These are phyloP conservation scores for Pelodytes ibericus DNA, from an alignment of 2,797 vertebrate genomes.

Conservation along the genomic window DNA sequence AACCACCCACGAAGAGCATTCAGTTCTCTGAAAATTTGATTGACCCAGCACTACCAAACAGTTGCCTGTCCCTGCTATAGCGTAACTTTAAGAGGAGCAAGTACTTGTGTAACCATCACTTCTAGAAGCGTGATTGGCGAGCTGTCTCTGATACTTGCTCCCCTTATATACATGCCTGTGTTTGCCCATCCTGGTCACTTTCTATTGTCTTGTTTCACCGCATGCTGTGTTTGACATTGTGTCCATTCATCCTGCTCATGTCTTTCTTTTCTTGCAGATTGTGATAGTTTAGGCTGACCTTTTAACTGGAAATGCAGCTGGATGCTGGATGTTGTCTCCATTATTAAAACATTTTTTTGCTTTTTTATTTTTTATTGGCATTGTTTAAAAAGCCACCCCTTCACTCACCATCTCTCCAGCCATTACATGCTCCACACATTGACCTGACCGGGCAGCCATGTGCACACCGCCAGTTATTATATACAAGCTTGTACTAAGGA, in stretches of 20 bases:
- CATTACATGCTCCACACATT: slow-evolving; percentile 46
- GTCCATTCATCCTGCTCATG: slow-evolving; percentile 80
- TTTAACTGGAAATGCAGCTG: slow-evolving; percentile 88
- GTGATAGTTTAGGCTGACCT: slow-evolving; percentile 91
- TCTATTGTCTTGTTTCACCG: slow-evolving; percentile 25
- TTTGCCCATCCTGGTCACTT: slow-evolving; percentile 11
- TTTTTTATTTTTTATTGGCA: slow-evolving; percentile 65
- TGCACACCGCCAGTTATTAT: slow-evolving; percentile 2
- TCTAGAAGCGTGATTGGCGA: too few species aligned
- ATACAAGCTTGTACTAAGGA: slow-evolving; percentile 62
- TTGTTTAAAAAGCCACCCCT: slow-evolving; percentile 70
- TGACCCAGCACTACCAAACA: too few species aligned
- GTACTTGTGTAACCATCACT: too few species aligned
- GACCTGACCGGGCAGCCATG: not conserved
- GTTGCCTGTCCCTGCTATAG: too few species aligned
- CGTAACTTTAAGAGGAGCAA: too few species aligned
- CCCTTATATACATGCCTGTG: slow-evolving; percentile 5
- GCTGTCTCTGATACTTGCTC: not conserved
- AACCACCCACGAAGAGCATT: too few species aligned
- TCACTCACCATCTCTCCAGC: slow-evolving; percentile 61
- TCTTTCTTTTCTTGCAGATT: slow-evolving; percentile 93
- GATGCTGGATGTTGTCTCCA: slow-evolving; percentile 76
- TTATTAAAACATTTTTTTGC: slow-evolving; percentile 50
- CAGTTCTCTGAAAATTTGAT: too few species aligned
- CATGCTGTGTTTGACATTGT: slow-evolving; percentile 63